phyloP scores from a whole-genome alignment of 1,140 invertebrate genomes.

The Sycophaga agraensis region DNA sequence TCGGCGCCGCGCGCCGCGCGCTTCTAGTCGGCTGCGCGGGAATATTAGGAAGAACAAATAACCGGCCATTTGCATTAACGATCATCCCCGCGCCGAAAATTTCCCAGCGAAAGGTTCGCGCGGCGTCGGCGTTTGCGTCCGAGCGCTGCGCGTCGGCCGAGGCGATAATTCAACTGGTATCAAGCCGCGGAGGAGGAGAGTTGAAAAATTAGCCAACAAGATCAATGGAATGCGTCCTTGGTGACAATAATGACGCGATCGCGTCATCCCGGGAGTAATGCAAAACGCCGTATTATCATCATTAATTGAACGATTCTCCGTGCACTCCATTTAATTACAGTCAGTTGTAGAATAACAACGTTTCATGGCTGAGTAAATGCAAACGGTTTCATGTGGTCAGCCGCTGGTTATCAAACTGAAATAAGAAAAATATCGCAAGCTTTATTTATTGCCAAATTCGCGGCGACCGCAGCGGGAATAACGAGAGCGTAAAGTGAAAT shows the following conservation, averaged over 20 bases:
- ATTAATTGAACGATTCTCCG: slow-evolving; percentile 30
- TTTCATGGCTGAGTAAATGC: slow-evolving; percentile 27
- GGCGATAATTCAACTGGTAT: neutral
- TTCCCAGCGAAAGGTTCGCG: no score
- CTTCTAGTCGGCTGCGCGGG: no score
- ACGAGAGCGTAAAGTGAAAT: slow-evolving; percentile 22
- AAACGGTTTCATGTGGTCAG: slow-evolving; percentile 21
- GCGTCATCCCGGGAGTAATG: slow-evolving; percentile 21
- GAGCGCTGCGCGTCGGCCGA: neutral
- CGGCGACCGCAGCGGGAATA: neutral
- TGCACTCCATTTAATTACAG: slow-evolving; percentile 29
- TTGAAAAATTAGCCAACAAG: neutral
- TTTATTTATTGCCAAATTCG: slow-evolving; percentile 16
- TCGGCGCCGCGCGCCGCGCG: no score
- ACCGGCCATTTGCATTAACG: no score
- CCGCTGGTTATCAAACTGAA: slow-evolving; percentile 21
- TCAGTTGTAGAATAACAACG: slow-evolving; percentile 16
- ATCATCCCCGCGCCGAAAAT: neutral
- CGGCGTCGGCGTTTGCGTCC: no score
- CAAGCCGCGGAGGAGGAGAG: neutral
- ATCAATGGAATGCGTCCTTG: slow-evolving; percentile 4
- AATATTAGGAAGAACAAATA: no score
- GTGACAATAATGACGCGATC: slow-evolving; percentile 16
- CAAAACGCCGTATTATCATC: slow-evolving; percentile 27
- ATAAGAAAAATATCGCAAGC: slow-evolving; percentile 24